phyloP scores from a whole-genome alignment of 2,797 vertebrate species.

The Vireo griseus region DNA sequence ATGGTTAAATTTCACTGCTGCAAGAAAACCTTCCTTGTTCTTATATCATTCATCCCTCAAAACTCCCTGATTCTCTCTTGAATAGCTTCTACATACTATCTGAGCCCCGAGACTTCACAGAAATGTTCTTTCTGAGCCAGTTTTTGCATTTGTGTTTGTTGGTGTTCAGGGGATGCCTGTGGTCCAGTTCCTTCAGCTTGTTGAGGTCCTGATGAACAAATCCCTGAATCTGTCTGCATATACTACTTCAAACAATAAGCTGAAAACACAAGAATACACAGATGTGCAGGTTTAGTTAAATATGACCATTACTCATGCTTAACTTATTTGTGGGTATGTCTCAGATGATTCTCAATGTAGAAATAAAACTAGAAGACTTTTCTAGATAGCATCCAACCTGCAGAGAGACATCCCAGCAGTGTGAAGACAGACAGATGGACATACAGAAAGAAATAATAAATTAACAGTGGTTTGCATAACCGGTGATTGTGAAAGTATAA shows the following conservation, averaged over 20 bases:
- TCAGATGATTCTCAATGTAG: not conserved
- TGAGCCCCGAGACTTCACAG: not conserved
- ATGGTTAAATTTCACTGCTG: not conserved
- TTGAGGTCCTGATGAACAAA: not conserved
- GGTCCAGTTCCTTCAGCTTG: not conserved
- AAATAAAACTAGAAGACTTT: not conserved
- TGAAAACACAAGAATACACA: not conserved
- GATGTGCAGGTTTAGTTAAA: not conserved
- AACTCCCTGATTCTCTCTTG: not conserved
- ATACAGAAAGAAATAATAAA: not conserved
- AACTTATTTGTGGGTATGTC: not conserved
- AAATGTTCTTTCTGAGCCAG: not conserved
- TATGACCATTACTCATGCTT: not conserved
- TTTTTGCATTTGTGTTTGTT: not conserved
- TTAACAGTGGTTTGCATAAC: not conserved
- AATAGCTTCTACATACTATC: not conserved
- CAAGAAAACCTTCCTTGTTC: not conserved
- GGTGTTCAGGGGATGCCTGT: not conserved
- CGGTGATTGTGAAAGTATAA: not conserved
- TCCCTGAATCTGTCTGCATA: not conserved
- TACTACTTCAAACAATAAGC: not conserved
- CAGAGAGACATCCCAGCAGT: not conserved
- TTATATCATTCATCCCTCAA: not conserved
- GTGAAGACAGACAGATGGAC: not conserved
- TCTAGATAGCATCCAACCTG: not conserved